A percentile compares a stretch with the other conserved stretches of the same genome.
Evolutionary conservation across 1,140 invertebrate genomes (phyloP).

Genomic region (Euura lappo): DNA sequence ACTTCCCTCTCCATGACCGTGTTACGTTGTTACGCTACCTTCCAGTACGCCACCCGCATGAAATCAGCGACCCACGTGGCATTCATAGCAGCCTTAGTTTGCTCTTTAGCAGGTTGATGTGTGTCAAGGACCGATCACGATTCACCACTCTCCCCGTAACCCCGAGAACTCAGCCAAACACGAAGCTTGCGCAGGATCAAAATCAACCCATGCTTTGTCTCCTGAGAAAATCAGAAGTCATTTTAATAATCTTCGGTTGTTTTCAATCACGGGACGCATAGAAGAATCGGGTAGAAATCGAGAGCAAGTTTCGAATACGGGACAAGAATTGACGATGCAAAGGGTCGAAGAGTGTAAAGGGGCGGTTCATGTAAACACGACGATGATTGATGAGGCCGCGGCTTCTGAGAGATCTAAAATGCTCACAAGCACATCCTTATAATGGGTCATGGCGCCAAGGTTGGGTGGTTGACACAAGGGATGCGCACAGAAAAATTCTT

Average conservation of each 20-base stretch:
- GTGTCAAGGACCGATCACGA: neutral
- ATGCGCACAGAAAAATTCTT: neutral
- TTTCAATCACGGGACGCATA: neutral
- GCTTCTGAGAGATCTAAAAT: neutral
- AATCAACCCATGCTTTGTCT: neutral
- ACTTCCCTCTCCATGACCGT: neutral
- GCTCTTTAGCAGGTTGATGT: neutral
- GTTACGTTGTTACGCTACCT: constrained; percentile 4
- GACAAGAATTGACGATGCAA: neutral
- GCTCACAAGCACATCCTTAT: neutral
- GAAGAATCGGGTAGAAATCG: neutral
- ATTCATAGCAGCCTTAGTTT: neutral
- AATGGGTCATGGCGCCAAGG: constrained; percentile 3
- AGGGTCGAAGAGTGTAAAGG: neutral
- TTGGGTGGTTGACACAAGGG: constrained; percentile 1
- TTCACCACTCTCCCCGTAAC: neutral
- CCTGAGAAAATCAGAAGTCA: neutral
- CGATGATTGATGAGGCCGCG: neutral
- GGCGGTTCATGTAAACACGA: neutral
- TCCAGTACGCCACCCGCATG: neutral
- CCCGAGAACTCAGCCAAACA: neutral
- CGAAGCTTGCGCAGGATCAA: neutral
- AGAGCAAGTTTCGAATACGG: neutral
- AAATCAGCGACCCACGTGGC: neutral
- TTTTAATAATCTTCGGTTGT: neutral